Percentiles rank a stretch among this genome's conserved stretches.
Evolutionary conservation across 2,113 vertebrate genomes (phyloP).

Genomic region (Ascaphus truei): DNA sequence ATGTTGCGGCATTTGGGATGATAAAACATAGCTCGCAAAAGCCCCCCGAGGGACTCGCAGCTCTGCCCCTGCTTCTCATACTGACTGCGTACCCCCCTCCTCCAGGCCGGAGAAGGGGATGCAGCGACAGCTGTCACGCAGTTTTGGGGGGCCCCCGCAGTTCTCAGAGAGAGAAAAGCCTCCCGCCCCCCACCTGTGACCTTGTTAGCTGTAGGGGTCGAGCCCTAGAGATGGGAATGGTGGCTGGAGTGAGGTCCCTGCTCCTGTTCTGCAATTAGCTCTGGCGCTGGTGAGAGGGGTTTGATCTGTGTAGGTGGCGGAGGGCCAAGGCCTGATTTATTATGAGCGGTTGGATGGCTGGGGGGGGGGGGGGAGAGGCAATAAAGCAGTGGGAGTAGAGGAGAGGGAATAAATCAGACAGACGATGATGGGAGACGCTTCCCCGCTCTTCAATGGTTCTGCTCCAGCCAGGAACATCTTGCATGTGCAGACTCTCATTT

Average conservation of each 20-base stretch:
- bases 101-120: too few relatives aligned
- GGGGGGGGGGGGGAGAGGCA: rapidly evolving
- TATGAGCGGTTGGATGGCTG: neutral
- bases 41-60: too few relatives aligned
- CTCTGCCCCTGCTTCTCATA: too few relatives aligned
- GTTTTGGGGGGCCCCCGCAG: neutral
- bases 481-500: neutral
- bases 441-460: neutral
- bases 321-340: conserved; percentile 42
- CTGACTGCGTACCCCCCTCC: too few relatives aligned
- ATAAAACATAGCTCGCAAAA: too few relatives aligned
- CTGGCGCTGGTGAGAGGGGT: neutral
- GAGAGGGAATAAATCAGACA: neutral
- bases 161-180: conserved; percentile 67
- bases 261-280: conserved; percentile 14
- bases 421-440: neutral
- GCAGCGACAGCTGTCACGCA: conserved; percentile 41
- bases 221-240: neutral
- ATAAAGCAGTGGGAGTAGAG: conserved; percentile 1
- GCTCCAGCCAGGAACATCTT: neutral
- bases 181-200: conserved; percentile 43
- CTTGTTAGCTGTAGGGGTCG: conserved; percentile 38
- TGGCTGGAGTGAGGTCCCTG: conserved; percentile 24
- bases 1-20: too few relatives aligned
- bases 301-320: conserved; percentile 40